Conservation (phyloP, 2,797 vertebrate genomes). For the Australoheros facetus region DNA sequence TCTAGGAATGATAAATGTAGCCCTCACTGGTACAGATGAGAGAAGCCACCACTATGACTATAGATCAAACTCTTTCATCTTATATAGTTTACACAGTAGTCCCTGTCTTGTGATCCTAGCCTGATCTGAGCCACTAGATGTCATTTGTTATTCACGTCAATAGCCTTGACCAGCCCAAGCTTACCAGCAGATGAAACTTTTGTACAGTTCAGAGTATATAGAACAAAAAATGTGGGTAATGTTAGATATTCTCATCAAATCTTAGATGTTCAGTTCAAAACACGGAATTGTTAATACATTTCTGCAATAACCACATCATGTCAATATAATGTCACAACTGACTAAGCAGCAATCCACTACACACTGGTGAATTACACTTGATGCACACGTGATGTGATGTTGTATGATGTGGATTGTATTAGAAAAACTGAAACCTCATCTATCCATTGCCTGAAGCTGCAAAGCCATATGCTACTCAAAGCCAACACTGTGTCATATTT, state of each 20-base stretch:
- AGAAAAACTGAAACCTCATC: not conserved
- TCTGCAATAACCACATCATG: not conserved
- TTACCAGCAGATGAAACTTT: not conserved
- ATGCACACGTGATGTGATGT: not conserved
- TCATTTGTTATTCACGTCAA: not conserved
- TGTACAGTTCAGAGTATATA: not conserved
- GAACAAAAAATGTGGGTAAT: not conserved
- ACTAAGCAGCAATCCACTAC: not conserved
- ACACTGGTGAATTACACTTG: not conserved
- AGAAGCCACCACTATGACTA: not conserved
- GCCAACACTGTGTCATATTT: not conserved
- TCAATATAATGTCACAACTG: not conserved
- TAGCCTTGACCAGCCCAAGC: not conserved
- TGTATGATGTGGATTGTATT: not conserved
- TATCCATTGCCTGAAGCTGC: not conserved
- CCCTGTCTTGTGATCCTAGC: not conserved
- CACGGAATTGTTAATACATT: not conserved
- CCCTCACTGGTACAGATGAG: not conserved
- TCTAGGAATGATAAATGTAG: not conserved
- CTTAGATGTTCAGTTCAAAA: not conserved
- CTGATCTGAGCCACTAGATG: not conserved
- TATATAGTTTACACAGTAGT: not conserved
- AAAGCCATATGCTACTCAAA: constrained; percentile 1
- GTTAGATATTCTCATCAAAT: not conserved
- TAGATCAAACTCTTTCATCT: not conserved